Evolutionary conservation across 2,113 vertebrate species (phyloP).

Genomic region (Malurus alboscapulatus): DNA sequence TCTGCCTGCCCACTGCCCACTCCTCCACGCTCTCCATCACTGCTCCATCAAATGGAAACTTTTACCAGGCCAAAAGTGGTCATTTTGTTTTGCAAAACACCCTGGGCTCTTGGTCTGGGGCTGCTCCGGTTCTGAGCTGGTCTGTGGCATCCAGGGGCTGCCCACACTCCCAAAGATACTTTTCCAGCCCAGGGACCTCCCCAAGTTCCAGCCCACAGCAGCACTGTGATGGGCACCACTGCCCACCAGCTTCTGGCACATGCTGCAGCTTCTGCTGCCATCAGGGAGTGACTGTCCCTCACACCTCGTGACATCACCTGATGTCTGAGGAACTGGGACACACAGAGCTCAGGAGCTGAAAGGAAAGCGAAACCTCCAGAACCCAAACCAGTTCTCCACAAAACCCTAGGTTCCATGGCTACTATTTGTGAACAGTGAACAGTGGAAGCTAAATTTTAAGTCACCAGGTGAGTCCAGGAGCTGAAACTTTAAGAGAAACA

Average conservation of each 20-base stretch:
- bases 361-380: background rate
- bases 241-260: background rate
- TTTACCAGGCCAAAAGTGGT: background rate
- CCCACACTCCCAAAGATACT: background rate
- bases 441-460: background rate
- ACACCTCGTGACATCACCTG: accelerated
- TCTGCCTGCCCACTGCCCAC: background rate
- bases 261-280: accelerated
- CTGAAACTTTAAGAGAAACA: background rate
- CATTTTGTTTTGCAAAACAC: background rate
- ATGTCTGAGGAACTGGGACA: background rate
- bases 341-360: background rate
- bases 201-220: accelerated
- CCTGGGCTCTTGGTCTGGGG: background rate
- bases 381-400: background rate
- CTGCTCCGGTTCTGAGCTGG: background rate
- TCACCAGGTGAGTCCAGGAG: background rate
- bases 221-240: background rate
- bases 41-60: background rate
- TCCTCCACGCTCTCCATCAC: background rate
- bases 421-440: background rate
- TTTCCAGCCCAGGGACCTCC: background rate
- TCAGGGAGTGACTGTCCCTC: background rate
- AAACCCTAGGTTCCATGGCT: too few species aligned
- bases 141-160: background rate